A percentile compares a stretch with the other conserved stretches of the same genome.
These are phyloP conservation scores for Albula glossodonta DNA, from an alignment of 2,113 vertebrate species.

Conservation along the genomic window DNA sequence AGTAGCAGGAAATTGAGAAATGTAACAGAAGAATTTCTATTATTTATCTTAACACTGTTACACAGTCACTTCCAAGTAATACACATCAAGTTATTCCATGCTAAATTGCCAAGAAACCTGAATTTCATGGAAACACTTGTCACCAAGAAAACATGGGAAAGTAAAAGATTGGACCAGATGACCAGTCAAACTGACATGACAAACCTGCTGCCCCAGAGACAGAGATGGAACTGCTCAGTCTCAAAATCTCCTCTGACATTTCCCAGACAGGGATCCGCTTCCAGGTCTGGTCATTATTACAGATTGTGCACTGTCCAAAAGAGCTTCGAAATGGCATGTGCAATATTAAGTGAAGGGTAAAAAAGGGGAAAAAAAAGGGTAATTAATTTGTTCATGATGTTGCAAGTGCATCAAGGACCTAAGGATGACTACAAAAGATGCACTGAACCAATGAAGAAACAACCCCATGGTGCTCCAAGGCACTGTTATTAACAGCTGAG, in stretches of 20 bases:
- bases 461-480: neutral
- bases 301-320: slow-evolving; percentile 31
- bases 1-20: neutral
- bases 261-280: neutral
- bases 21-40: neutral
- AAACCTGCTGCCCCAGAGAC: neutral
- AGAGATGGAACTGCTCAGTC: neutral
- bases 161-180: slow-evolving; percentile 9
- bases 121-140: slow-evolving; percentile 9
- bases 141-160: neutral
- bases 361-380: slow-evolving; percentile 3
- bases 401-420: neutral
- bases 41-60: neutral
- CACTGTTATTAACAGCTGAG: neutral
- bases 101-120: neutral
- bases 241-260: neutral
- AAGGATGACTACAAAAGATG: slow-evolving; percentile 7
- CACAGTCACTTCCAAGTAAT: neutral
- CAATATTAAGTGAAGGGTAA: slow-evolving; percentile 8
- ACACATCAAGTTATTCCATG: neutral
- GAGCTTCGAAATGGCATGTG: slow-evolving; percentile 4
- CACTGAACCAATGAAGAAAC: neutral
- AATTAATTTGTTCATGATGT: slow-evolving; percentile 31
- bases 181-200: neutral
- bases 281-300: slow-evolving; percentile 8